Percentiles rank a stretch among this genome's conserved stretches.
These are phyloP conservation scores for Spisula subtruncata DNA, from an alignment of 2,888 invertebrate species.

Conservation along the genomic window DNA sequence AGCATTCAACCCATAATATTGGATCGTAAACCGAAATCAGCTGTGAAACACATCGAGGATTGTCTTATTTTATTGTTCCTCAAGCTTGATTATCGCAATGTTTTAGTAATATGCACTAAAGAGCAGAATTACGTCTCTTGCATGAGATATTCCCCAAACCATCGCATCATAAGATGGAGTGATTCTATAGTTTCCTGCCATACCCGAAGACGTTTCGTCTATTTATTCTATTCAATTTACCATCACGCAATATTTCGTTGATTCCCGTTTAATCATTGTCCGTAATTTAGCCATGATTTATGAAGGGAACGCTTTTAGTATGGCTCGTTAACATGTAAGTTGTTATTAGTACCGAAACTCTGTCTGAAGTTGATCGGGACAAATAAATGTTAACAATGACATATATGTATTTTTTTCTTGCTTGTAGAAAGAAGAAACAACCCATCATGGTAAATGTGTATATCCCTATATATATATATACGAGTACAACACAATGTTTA, in stretches of 20 bases:
- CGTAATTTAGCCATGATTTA: slow-evolving; percentile 57
- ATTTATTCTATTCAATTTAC: slow-evolving; percentile 30
- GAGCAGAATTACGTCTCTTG: not conserved
- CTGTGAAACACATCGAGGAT: not conserved
- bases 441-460: not conserved
- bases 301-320: slow-evolving; percentile 69
- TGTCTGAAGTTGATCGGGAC: not conserved
- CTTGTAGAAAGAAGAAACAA: too few species aligned
- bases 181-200: not conserved
- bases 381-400: slow-evolving; percentile 29
- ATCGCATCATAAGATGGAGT: slow-evolving; percentile 5
- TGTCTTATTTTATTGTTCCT: not conserved
- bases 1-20: not conserved
- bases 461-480: not conserved
- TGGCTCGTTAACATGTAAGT: slow-evolving; percentile 55
- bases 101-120: not conserved
- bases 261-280: slow-evolving; percentile 38
- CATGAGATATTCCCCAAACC: not conserved
- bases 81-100: not conserved
- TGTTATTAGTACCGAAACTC: not conserved
- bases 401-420: not conserved
- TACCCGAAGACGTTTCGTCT: not conserved
- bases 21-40: not conserved
- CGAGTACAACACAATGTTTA: too few species aligned
- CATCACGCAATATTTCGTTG: slow-evolving; percentile 35